Conservation (phyloP, 2,797 vertebrate genomes). For the Hafferia zeledoni region DNA sequence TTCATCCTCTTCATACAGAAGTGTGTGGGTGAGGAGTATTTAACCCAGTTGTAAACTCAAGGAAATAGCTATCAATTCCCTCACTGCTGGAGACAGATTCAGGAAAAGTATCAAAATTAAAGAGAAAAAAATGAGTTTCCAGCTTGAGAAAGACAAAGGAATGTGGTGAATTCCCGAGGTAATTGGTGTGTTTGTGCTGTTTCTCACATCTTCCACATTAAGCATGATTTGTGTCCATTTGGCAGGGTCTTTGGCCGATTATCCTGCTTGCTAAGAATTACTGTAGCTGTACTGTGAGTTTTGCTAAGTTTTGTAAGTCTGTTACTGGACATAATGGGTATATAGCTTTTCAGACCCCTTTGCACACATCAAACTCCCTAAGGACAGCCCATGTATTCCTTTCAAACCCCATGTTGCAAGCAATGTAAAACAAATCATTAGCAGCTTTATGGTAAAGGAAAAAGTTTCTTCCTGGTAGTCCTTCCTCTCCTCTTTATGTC, state of each 20-base stretch:
- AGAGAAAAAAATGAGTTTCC: not conserved
- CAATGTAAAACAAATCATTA: slow-evolving; percentile 24
- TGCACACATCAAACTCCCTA: not conserved
- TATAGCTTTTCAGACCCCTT: not conserved
- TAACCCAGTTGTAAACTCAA: not conserved
- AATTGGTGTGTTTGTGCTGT: not conserved
- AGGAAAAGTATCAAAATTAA: not conserved
- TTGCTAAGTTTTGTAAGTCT: not conserved
- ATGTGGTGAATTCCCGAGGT: not conserved
- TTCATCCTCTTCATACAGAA: not conserved
- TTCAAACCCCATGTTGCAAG: not conserved
- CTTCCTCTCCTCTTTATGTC: not conserved
- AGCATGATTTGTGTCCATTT: not conserved
- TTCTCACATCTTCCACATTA: not conserved
- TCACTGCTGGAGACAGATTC: not conserved
- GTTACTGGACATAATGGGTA: not conserved
- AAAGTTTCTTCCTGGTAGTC: not conserved
- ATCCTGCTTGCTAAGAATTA: not conserved
- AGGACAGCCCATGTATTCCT: not conserved
- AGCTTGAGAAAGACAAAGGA: not conserved
- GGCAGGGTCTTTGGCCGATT: not conserved
- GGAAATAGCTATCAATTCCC: not conserved
- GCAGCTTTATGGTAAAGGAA: not conserved
- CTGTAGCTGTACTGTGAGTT: not conserved
- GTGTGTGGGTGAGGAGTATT: not conserved